Percentiles rank a stretch among this genome's conserved stretches.
These are phyloP conservation scores for Spodoptera frugiperda DNA, from an alignment of 1,140 invertebrate genomes.

Conservation along the genomic window DNA sequence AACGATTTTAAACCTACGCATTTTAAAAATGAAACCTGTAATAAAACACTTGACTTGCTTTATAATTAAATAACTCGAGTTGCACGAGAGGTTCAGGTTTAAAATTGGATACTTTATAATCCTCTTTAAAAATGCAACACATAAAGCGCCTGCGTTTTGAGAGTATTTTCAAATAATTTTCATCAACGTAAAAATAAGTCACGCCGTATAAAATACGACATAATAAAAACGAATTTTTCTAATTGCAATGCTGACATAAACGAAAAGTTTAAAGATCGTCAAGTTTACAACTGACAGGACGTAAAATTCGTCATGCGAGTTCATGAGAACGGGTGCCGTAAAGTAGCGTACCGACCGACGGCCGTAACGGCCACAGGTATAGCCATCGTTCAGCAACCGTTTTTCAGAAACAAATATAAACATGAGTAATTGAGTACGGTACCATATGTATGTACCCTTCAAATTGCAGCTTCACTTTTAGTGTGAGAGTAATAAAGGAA, in stretches of 20 bases:
- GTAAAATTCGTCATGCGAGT: conserved; percentile 48
- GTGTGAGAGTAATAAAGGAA: too few species aligned
- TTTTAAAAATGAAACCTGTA: too few species aligned
- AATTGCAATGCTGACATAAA: conserved; percentile 52
- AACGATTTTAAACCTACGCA: too few species aligned
- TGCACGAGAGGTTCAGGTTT: too few species aligned
- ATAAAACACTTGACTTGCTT: too few species aligned
- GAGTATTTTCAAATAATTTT: too few species aligned
- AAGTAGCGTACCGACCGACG: background rate
- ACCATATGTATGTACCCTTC: too few species aligned
- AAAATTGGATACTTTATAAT: too few species aligned
- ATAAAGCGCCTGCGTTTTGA: too few species aligned
- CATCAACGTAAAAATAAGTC: conserved; percentile 18
- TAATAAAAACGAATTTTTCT: conserved; percentile 45
- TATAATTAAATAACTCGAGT: too few species aligned
- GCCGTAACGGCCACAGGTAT: background rate
- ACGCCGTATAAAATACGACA: conserved; percentile 47
- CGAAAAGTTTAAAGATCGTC: conserved; percentile 57
- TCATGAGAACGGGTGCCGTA: conserved; percentile 34
- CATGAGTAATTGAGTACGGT: background rate
- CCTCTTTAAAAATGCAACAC: too few species aligned
- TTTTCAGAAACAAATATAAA: conserved; percentile 18
- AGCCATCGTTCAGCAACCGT: conserved; percentile 6
- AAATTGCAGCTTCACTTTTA: too few species aligned
- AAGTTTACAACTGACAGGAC: conserved; percentile 52